Conservation (phyloP, 2,888 invertebrate genomes). For the Trypoxylon attenuatum region DNA sequence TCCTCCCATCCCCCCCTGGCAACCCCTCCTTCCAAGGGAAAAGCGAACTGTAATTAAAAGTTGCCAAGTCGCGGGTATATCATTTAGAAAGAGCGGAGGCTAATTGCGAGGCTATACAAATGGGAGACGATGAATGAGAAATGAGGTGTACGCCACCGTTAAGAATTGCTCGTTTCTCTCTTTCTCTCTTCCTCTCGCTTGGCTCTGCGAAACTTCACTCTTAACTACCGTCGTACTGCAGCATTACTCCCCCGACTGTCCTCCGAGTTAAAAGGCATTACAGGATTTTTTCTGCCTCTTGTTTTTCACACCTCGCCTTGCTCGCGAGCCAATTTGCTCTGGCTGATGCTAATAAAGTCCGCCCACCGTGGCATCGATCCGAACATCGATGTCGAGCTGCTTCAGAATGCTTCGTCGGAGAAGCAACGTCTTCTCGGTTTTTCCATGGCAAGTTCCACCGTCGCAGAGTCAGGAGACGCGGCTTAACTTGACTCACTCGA, state of each 20-base stretch:
- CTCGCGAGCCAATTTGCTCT: constrained; percentile 15
- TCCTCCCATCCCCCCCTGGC: neutral
- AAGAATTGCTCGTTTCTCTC: neutral
- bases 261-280: constrained; percentile 26
- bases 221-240: constrained; percentile 1
- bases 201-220: constrained; percentile 9
- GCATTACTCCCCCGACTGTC: constrained; percentile 26
- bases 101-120: constrained; percentile 39
- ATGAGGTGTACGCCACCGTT: constrained; percentile 20
- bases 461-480: too few species aligned
- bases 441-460: too few species aligned
- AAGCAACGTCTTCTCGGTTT: too few species aligned
- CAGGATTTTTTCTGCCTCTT: constrained; percentile 22
- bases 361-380: constrained; percentile 9
- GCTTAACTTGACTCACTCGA: too few species aligned
- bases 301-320: neutral
- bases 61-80: constrained; percentile 21
- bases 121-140: constrained; percentile 25
- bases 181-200: neutral
- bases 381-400: too few species aligned
- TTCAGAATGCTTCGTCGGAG: too few species aligned
- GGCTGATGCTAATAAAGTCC: constrained; percentile 25
- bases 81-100: constrained; percentile 21
- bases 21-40: neutral
- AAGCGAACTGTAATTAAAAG: constrained; percentile 29